These are phyloP conservation scores for Percopsis transmontana DNA, from an alignment of 2,113 vertebrate species.

Conservation along the genomic window DNA sequence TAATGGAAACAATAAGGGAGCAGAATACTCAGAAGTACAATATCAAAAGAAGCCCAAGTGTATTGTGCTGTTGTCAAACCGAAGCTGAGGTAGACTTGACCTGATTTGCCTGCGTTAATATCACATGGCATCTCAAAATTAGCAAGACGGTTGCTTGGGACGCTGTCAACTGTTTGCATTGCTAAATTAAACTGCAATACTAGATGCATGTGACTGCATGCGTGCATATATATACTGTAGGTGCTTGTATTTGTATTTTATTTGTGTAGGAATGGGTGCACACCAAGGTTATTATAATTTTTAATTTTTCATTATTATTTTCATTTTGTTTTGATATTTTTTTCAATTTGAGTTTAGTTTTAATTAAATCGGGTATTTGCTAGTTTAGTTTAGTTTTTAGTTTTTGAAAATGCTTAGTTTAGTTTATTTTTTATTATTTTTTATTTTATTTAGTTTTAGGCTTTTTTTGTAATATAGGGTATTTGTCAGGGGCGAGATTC, in stretches of 20 bases:
- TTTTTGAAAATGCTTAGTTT: too few relatives aligned
- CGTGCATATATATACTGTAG: background rate
- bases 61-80: constrained; percentile 53
- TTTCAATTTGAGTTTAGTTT: too few relatives aligned
- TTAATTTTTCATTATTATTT: too few relatives aligned
- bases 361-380: too few relatives aligned
- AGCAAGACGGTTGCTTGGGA: constrained; percentile 51
- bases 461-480: too few relatives aligned
- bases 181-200: constrained; percentile 37
- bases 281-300: too few relatives aligned
- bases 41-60: constrained; percentile 38
- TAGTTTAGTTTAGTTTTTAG: too few relatives aligned
- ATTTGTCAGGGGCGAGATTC: too few relatives aligned
- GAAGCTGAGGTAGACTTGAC: constrained; percentile 59
- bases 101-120: constrained; percentile 60
- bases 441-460: too few relatives aligned
- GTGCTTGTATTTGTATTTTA: background rate
- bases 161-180: constrained; percentile 31
- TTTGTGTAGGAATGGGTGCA: background rate
- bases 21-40: constrained; percentile 13
- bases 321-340: too few relatives aligned
- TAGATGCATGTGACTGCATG: background rate
- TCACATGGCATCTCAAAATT: constrained; percentile 60
- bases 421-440: too few relatives aligned
- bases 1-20: constrained; percentile 19